Conservation (phyloP, 2,113 vertebrate species). For the Ctenodactylus gundi region DNA sequence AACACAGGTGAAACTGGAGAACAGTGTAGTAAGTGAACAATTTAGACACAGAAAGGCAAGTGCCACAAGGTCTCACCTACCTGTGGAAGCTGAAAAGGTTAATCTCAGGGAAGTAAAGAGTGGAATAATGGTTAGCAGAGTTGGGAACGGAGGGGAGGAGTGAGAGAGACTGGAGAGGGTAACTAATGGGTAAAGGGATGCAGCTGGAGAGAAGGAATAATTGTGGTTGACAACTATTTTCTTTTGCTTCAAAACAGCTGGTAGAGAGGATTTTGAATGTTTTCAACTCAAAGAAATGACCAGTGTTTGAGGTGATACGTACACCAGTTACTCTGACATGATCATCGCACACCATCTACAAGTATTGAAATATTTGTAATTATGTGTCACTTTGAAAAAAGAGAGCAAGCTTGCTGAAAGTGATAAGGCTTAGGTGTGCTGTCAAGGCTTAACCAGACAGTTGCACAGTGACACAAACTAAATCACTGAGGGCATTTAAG, state of each 20-base stretch:
- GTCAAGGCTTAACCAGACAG: not conserved
- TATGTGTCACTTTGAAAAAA: no score
- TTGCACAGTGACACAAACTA: not conserved
- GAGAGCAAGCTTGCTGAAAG: not conserved
- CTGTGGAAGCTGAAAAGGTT: not conserved
- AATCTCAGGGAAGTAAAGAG: not conserved
- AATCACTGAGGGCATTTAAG: not conserved
- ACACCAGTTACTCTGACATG: not conserved
- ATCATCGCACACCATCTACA: not conserved
- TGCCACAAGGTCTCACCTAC: not conserved
- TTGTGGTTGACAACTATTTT: not conserved
- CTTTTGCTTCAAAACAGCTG: not conserved
- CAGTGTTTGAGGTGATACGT: not conserved
- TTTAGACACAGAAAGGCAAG: not conserved
- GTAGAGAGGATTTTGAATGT: not conserved
- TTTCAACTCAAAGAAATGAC: not conserved
- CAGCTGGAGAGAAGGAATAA: not conserved
- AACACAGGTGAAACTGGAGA: no score
- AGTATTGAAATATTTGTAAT: not conserved
- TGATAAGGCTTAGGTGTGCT: not conserved
- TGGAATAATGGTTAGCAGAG: no score
- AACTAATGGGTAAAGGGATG: not conserved
- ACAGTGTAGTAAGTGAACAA: not conserved
- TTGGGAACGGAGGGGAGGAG: no score
- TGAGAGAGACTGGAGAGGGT: no score